A percentile compares a stretch with the other conserved stretches of the same genome.
phyloP scores from a whole-genome alignment of 1,140 invertebrate genomes.

The Berghia stephanieae region DNA sequence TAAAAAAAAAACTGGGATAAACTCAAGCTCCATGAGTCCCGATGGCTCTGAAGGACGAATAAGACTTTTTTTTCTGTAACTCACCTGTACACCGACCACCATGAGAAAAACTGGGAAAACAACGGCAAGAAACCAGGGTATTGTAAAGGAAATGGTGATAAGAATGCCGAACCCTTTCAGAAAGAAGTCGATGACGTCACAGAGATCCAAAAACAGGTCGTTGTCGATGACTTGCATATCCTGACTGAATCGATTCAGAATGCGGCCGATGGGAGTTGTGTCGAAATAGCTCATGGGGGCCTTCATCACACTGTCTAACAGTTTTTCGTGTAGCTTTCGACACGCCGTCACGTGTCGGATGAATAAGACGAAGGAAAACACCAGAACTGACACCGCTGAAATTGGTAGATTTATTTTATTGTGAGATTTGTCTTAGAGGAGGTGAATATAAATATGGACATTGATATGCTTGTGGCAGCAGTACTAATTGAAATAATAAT shows the following conservation, averaged over 20 bases:
- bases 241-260: constrained; percentile 72
- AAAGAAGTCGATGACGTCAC: constrained; percentile 40
- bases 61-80: neutral
- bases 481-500: too few relatives aligned
- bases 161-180: constrained; percentile 36
- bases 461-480: too few relatives aligned
- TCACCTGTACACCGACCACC: constrained; percentile 85
- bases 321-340: constrained; percentile 76
- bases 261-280: constrained; percentile 72
- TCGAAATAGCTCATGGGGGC: constrained; percentile 74
- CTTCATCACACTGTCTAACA: constrained; percentile 72
- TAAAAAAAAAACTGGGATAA: neutral
- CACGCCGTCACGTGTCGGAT: constrained; percentile 72
- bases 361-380: too few relatives aligned
- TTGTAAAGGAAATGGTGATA: constrained; percentile 84
- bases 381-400: too few relatives aligned
- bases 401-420: too few relatives aligned
- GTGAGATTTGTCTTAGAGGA: too few relatives aligned
- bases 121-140: constrained; percentile 83
- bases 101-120: constrained; percentile 86
- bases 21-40: neutral
- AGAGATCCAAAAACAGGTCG: constrained; percentile 45
- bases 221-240: constrained; percentile 67
- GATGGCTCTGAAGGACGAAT: neutral
- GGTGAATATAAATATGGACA: too few relatives aligned